Base-by-base conservation (phyloP, 2,888 invertebrate genomes). In the Oscheius sp. region DNA sequence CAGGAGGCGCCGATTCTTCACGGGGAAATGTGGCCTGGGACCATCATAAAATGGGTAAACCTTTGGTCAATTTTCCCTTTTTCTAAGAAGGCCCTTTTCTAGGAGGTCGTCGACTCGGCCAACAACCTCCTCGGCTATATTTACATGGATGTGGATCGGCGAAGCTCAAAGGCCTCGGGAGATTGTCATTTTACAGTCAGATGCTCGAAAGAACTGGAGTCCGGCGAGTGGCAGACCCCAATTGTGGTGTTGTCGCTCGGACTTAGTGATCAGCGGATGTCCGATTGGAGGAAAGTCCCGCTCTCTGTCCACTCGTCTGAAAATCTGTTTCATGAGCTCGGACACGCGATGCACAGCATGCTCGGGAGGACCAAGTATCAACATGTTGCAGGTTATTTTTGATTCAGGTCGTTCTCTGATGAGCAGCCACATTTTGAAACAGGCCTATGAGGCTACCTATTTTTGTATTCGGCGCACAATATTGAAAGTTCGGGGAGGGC, bases 301-400 rank as follows among this genome's bases (percentile, higher is more conserved):
- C 11, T 74, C 2, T 55, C 55, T 9, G 13, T 95, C 0, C 92
- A 93, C 29, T 94, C 94, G 87, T 94, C 97, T 9, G 97, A 98
- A 90, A 99, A 97, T 91, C 92, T 99, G 81, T 98, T 98, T 90
- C 99, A 99, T 90, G 98, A 99, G 92, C 94, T 96, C 93, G 99
- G 99, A 0, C 99, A 99, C 91, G 99, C 98, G 21, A 93, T 98
- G 92, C 99, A 99, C 91, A 96, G 97, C 29, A 97, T 99, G 96
- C 91, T 99, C 82, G 99, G 95, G 1, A 92, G 96, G 66, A 96
- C 97, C 0, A 92, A 93, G 77, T 95, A 96, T 91, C 99, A 99
- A 90, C 98, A 99, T 91, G 96, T 98, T 59, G 94, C 96, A 2
- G 91, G 91, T 90, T 58, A 55, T n/a, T 57, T 57, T 9, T 9